Base-by-base conservation (phyloP, 2,797 vertebrate genomes). In the Pelochelys cantorii region DNA sequence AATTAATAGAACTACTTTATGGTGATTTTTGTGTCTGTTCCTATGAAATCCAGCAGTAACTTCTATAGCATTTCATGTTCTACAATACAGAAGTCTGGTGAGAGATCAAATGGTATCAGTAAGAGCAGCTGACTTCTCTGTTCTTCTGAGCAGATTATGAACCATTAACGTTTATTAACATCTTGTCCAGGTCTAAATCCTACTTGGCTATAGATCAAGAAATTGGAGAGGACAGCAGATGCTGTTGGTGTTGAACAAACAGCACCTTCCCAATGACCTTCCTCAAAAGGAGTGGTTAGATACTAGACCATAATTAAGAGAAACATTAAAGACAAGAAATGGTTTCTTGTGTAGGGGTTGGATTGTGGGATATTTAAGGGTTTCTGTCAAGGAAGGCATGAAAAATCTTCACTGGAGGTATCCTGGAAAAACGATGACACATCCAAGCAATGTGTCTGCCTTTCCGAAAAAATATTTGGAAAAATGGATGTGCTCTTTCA, bases 61-160 rank as follows among this genome's bases (percentile, higher is more conserved):
- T 23, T 60, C 37, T 89, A 25, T 25, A 68, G 31, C 0, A 71
- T 18, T 3, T 62, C 0, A 0, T 68, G 53, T 29, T 56, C 89
- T 53, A 54, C 48, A 87, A 27, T 1, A 48, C 14, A 77, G 25
- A 0, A 2, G 86, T 91, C 22, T 1, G 7, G 2, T 0, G 5
- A 65, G 56, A 85, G 54, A 54, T 79, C 0, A 7, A 4, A 7
- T 55, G 79, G n/a, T 56, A 8, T 62, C 54, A 34, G 37, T 42
- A 77, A 14, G 2, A 52, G 14, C 22, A 75, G 1, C 11, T 62
- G 52, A 75, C 42, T 4, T 4, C 17, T 65, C 81, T 31, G 7
- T 9, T 78, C 29, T 17, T 31, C 7, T 10, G 10, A 79, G 6
- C 1, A 4, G 3, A 1, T 1, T 31, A 57, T 10, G 48, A 56